Conservation (phyloP, 2,888 invertebrate genomes). For the Papilio elwesi region DNA sequence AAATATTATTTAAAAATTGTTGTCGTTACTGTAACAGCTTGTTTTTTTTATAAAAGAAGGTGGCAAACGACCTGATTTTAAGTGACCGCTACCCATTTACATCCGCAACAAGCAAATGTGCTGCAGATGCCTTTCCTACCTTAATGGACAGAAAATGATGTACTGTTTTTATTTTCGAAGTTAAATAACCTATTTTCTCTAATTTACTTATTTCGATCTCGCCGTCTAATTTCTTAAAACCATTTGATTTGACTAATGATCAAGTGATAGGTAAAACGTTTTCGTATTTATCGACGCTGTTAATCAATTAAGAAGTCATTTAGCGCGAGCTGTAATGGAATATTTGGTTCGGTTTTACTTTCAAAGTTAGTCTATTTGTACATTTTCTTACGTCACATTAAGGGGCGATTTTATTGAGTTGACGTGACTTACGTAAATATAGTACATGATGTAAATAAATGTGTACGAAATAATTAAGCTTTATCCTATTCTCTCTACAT, state of each 20-base stretch:
- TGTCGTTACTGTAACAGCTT: too few species aligned
- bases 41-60: too few species aligned
- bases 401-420: neutral
- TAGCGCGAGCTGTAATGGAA: constrained; percentile 63
- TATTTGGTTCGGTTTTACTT: constrained; percentile 65
- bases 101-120: too few species aligned
- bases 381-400: constrained; percentile 26
- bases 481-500: neutral
- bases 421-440: neutral
- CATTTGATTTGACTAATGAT: constrained; percentile 39
- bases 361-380: constrained; percentile 49
- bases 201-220: constrained; percentile 2
- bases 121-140: too few species aligned
- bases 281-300: constrained; percentile 60
- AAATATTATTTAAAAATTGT: too few species aligned
- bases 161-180: too few species aligned
- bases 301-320: constrained; percentile 68
- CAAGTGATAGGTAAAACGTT: constrained; percentile 46
- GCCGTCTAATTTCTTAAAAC: constrained; percentile 21
- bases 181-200: neutral
- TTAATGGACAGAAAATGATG: too few species aligned
- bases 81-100: too few species aligned
- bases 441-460: too few species aligned
- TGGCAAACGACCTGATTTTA: too few species aligned
- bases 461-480: too few species aligned